Evolutionary conservation across 2,888 invertebrate genomes (phyloP), one percentile per base, ranked within the genome.

Genomic region (Cancer borealis): DNA sequence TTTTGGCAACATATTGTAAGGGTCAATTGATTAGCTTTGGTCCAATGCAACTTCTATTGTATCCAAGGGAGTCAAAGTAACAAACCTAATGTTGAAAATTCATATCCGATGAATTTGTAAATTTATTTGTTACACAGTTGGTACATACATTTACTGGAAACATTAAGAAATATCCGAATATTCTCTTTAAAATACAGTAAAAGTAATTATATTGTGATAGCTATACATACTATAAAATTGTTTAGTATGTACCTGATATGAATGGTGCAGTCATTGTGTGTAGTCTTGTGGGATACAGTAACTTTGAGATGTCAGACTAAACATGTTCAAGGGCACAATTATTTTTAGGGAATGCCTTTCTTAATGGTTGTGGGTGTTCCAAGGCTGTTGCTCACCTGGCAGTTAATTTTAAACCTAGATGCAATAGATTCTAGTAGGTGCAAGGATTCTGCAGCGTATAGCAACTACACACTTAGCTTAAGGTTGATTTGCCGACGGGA

Each of bases 281-380:
- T 39, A 84, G 14, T 14, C 84, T 84, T 39, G 39, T 84, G 84
- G 84, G 84, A 30, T 39, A 84, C 84, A 84, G 39, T 84, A 84
- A 84, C 84, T 30, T 84, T 84, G 8, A 30, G 84, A 84, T 10
- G 84, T 84, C 84, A 84, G 84, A 39, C 84, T 84, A 84, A 84
- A 84, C 84, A 14, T 84, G 84, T 84, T 84, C 84, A 84, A 84
- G 84, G 84, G 84, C 84, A 84, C 84, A 84, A 84, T 84, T 84
- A 84, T 84, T 84, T 84, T 84, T 84, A 84, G 84, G 84, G 84
- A 84, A 84, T 84, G n/a, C 84, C 84, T 84, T 84, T 84, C 84
- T 84, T 84, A 84, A 84, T 84, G 84, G 84, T 84, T 84, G 84
- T 84, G 84, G 84, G 84, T 84, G 84, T 84, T 84, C 84, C 84